Base-by-base conservation (phyloP, 2,113 vertebrate genomes). In the Vulpes lagopus region DNA sequence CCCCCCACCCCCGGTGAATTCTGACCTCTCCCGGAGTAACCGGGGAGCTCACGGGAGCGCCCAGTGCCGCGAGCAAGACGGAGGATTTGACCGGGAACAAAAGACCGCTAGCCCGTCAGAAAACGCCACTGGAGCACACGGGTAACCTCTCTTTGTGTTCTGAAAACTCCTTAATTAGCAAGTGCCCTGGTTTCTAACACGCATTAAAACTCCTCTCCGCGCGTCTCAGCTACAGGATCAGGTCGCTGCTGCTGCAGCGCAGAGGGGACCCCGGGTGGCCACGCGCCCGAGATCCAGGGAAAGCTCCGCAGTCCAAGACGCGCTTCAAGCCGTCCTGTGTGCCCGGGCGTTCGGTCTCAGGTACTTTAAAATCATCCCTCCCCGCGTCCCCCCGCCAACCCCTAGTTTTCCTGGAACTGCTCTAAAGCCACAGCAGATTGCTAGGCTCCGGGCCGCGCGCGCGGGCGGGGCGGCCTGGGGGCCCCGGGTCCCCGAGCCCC, bases 41-140 rank as follows among this genome's bases (percentile, higher is more conserved):
- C 74, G 11, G 90, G 64, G 93, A 8, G 81, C 67, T 91, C 83
- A 53, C 60, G n/a, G 32, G 22, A 65, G 92, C 57, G 55, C 83
- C 73, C 60, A 17, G 83, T 2, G 82, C 86, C 79, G 32, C 5
- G 32, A 79, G 87, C 67, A 1, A 59, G 76, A 81, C 22, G n/a
- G 51, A 90, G 94, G 89, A 86, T 96, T n/a, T 74, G 30, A 62
- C 57, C 16, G 27, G 51, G 96, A 97, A 98, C 98, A 98, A 98
- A 98, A 97, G 98, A 94, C 90, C 27, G 57, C 90, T 90, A 55
- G 90, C 87, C 92, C 79, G 74, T 87, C 89, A 64, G 97, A 92
- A 96, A 84, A 81, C 64, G 35, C 92, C 71, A 62, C 69, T 79
- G 64, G 11, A 83, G 62, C 84, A 87, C 74, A 4, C 62, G 91